These are phyloP conservation scores for Erpornis zantholeuca DNA, from an alignment of 2,113 vertebrate species.

Conservation along the genomic window DNA sequence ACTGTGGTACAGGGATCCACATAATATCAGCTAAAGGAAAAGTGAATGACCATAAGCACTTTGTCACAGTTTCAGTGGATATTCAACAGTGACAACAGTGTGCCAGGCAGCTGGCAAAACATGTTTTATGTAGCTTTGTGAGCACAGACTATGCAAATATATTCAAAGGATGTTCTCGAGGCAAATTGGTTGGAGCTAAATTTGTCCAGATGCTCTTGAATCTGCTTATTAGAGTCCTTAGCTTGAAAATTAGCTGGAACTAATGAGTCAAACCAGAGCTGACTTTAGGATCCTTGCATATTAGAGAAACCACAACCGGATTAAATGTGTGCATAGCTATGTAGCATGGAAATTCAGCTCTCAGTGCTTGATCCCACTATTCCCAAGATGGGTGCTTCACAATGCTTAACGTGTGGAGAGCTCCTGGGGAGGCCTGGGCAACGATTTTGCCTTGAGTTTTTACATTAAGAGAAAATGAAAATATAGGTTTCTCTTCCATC, in stretches of 20 bases:
- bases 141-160: conserved; percentile 30
- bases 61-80: not conserved
- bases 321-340: not conserved
- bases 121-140: not conserved
- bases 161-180: conserved; percentile 41
- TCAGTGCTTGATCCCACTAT: not conserved
- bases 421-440: not conserved
- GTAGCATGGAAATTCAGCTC: not conserved
- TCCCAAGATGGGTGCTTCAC: not conserved
- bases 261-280: not conserved
- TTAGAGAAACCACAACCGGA: not conserved
- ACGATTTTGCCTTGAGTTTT: not conserved
- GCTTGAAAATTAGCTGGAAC: conserved; percentile 47
- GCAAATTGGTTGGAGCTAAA: conserved; percentile 50
- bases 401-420: not conserved
- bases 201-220: conserved; percentile 44
- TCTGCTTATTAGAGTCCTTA: conserved; percentile 29
- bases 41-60: not conserved
- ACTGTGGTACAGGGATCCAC: not conserved
- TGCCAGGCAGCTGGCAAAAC: conserved; percentile 13
- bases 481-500: not conserved
- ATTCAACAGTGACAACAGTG: not conserved
- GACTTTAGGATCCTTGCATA: conserved; percentile 10
- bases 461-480: not conserved
- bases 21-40: not conserved